Conservation (phyloP, 2,888 invertebrate genomes). For the Drosophila vallismaia region DNA sequence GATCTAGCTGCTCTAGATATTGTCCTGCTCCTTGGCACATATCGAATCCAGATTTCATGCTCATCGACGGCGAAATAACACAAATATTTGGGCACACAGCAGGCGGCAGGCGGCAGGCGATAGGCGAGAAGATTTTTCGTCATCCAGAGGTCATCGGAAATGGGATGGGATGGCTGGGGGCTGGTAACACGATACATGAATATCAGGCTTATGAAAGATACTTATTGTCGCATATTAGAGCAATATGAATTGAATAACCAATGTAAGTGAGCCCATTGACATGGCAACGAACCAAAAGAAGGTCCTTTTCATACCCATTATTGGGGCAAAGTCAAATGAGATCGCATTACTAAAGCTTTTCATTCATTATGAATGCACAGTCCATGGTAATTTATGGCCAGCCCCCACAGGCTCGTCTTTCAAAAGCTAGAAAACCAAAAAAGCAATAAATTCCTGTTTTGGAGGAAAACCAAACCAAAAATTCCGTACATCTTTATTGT, state of each 20-base stretch:
- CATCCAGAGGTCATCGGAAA: slow-evolving; percentile 53
- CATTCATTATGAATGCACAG: neutral
- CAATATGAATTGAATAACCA: slow-evolving; percentile 40
- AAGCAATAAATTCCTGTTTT: too few species aligned
- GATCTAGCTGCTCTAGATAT: slow-evolving; percentile 2
- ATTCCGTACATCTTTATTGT: neutral
- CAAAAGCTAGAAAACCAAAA: neutral
- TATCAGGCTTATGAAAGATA: slow-evolving; percentile 36
- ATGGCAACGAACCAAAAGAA: slow-evolving; percentile 32
- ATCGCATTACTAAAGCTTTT: slow-evolving; percentile 33
- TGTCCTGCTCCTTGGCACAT: slow-evolving; percentile 28
- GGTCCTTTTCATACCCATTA: neutral
- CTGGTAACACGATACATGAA: slow-evolving; percentile 8
- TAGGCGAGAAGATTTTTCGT: slow-evolving; percentile 41
- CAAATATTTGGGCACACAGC: slow-evolving; percentile 54
- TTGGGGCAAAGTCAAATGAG: slow-evolving; percentile 24
- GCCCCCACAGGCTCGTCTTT: neutral
- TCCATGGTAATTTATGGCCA: too few species aligned
- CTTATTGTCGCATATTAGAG: slow-evolving; percentile 48
- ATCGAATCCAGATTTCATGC: slow-evolving; percentile 60
- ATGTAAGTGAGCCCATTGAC: slow-evolving; percentile 35
- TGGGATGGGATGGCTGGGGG: neutral
- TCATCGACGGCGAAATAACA: slow-evolving; percentile 45
- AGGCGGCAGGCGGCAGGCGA: too few species aligned
- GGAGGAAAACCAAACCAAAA: too few species aligned